Evolutionary conservation across 2,888 invertebrate species (phyloP).

Genomic region (Coecobrya sp.): DNA sequence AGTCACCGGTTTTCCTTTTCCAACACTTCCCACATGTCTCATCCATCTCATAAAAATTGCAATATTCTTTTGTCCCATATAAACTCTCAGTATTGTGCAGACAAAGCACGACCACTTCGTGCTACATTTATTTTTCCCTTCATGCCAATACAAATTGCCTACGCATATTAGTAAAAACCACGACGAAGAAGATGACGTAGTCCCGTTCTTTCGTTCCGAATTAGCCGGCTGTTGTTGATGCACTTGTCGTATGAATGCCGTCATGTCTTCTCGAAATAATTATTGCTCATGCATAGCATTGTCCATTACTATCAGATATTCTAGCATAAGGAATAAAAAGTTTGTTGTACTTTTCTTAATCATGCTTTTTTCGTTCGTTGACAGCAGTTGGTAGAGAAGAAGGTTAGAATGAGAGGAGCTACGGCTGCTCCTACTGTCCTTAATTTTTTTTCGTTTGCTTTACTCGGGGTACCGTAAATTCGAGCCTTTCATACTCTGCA

Average conservation of each 20-base stretch:
- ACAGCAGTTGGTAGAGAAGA: slow-evolving; percentile 53
- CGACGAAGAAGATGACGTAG: slow-evolving; percentile 48
- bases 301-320: slow-evolving; percentile 65
- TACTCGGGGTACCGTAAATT: slow-evolving; percentile 1
- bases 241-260: slow-evolving; percentile 63
- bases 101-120: not conserved
- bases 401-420: slow-evolving; percentile 41
- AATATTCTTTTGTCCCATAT: slow-evolving; percentile 39
- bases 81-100: not conserved
- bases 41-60: slow-evolving; percentile 27
- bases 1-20: slow-evolving; percentile 3
- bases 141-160: slow-evolving; percentile 53
- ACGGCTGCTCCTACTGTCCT: slow-evolving; percentile 73
- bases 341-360: slow-evolving; percentile 54
- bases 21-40: slow-evolving; percentile 27
- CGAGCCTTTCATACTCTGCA: slow-evolving; percentile 28
- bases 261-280: slow-evolving; percentile 74
- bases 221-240: slow-evolving; percentile 7
- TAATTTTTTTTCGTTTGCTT: slow-evolving; percentile 46
- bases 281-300: slow-evolving; percentile 70
- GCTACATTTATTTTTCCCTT: slow-evolving; percentile 9
- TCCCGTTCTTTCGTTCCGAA: slow-evolving; percentile 55
- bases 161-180: slow-evolving; percentile 43
- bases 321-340: not conserved
- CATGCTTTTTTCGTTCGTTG: slow-evolving; percentile 63